phyloP scores from a whole-genome alignment of 2,888 invertebrate species.

The Xanthia icteritia region DNA sequence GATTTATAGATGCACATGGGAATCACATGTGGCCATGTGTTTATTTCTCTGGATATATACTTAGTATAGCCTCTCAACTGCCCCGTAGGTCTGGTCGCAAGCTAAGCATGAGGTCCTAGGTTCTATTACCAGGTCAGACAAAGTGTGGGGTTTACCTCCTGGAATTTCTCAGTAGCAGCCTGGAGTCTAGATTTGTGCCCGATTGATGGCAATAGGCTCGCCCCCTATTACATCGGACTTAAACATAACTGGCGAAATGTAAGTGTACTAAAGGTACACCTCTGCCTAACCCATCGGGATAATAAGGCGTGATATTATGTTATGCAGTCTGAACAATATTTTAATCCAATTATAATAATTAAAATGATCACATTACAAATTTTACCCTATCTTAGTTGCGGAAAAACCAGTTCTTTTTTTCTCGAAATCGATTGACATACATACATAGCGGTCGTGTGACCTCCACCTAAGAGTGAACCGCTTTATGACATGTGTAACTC shows the following conservation, averaged over 20 bases:
- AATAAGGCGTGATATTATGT: not conserved
- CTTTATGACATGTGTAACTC: slow-evolving; percentile 37
- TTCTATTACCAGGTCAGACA: no score
- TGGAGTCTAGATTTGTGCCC: no score
- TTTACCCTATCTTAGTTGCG: slow-evolving; percentile 38
- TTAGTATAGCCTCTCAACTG: no score
- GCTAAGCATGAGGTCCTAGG: no score
- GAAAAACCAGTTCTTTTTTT: slow-evolving; percentile 67
- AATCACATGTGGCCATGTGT: no score
- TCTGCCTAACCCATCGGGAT: no score
- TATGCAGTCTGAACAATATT: not conserved
- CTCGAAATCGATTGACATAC: slow-evolving; percentile 74
- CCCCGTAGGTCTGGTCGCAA: no score
- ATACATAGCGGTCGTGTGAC: slow-evolving; percentile 54
- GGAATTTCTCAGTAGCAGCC: no score
- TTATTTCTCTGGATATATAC: no score
- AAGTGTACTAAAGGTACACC: not conserved
- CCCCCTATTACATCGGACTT: not conserved
- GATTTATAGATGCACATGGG: no score
- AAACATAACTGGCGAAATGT: not conserved
- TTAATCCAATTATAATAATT: not conserved
- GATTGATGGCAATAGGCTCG: no score
- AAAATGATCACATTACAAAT: not conserved
- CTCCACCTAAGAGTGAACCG: slow-evolving; percentile 56
- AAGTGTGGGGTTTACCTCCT: no score